These are phyloP conservation scores for Colaptes auratus DNA, from an alignment of 2,113 vertebrate genomes.

Conservation along the genomic window DNA sequence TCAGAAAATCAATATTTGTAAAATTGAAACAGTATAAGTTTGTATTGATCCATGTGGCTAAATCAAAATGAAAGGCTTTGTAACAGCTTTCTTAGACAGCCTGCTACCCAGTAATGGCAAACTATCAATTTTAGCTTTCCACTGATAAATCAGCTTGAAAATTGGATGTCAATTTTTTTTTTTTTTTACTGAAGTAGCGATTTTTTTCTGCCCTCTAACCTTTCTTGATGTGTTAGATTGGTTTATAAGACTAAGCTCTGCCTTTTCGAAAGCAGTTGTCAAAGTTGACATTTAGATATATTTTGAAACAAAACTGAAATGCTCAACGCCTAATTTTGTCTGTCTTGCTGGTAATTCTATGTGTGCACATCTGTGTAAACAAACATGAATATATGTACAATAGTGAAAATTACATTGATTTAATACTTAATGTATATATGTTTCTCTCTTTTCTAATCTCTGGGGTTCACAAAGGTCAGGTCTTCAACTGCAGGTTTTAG, in stretches of 20 bases:
- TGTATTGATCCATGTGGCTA: constrained; percentile 93
- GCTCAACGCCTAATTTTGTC: not conserved
- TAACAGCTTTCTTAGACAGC: constrained; percentile 93
- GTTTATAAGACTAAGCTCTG: constrained; percentile 92
- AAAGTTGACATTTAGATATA: constrained; percentile 77
- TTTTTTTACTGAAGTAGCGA: constrained; percentile 84
- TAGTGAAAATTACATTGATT: not conserved
- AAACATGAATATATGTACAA: not conserved
- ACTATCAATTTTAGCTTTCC: constrained; percentile 98
- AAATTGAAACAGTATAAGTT: constrained; percentile 99
- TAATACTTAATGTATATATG: not conserved
- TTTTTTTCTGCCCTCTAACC: constrained; percentile 87
- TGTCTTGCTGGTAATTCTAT: not conserved
- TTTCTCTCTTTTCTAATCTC: constrained; percentile 22
- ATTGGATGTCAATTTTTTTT: constrained; percentile 96
- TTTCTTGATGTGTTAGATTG: constrained; percentile 87
- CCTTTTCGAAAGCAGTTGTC: constrained; percentile 85
- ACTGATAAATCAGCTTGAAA: constrained; percentile 99
- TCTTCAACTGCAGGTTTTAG: not conserved
- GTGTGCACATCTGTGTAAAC: not conserved
- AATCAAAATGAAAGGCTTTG: constrained; percentile 94
- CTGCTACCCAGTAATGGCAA: constrained; percentile 91
- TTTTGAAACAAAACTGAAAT: constrained; percentile 68
- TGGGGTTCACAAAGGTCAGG: constrained; percentile 27
- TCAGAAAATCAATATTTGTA: constrained; percentile 96